These are phyloP conservation scores for Hemiscyllium ocellatum DNA, from an alignment of 2,113 vertebrate species.

Conservation along the genomic window DNA sequence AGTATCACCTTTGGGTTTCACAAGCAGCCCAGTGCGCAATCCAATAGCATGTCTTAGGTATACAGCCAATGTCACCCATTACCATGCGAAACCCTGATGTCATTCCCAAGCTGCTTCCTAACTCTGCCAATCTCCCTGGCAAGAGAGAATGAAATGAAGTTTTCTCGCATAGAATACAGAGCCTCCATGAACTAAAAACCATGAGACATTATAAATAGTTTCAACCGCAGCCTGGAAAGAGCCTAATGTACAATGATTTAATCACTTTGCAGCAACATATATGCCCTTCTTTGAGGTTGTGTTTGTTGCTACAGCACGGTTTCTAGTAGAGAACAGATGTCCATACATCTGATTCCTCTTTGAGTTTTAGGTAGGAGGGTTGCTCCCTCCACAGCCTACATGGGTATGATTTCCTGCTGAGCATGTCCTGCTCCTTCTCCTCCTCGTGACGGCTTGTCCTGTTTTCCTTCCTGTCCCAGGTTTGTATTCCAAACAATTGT, in stretches of 20 bases:
- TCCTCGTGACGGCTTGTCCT: neutral
- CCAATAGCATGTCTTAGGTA: neutral
- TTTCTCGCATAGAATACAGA: neutral
- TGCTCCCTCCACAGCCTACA: neutral
- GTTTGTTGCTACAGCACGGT: neutral
- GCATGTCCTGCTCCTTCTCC: neutral
- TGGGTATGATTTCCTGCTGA: neutral
- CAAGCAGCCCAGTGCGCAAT: neutral
- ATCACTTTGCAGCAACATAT: neutral
- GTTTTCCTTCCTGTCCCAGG: neutral
- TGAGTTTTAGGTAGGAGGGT: neutral
- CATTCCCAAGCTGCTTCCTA: neutral
- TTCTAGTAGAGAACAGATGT: neutral
- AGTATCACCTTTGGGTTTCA: neutral
- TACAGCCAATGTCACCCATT: neutral
- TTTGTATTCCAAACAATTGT: neutral
- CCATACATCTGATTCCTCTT: neutral
- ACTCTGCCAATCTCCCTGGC: neutral
- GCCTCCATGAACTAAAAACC: neutral
- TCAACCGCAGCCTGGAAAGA: neutral
- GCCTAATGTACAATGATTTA: neutral
- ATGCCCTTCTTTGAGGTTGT: neutral
- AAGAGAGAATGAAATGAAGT: neutral
- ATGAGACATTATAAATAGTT: neutral
- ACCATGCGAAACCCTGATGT: neutral